Conservation (phyloP, 1,140 invertebrate species). For the Drosophila saltans region DNA sequence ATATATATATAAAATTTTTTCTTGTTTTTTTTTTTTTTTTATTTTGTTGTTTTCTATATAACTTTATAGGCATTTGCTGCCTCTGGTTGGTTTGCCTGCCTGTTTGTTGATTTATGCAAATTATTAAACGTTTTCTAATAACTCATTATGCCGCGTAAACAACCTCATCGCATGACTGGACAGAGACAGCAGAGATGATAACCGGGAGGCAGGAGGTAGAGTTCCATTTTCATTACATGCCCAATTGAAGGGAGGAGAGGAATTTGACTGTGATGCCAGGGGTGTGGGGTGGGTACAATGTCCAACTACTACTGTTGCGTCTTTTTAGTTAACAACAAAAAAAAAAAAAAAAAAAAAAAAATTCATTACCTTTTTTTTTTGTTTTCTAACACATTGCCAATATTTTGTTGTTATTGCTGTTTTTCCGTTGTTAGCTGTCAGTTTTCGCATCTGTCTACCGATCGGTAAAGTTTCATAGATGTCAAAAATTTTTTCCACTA, state of each 20-base stretch:
- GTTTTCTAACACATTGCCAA: slow-evolving; percentile 55
- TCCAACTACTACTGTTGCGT: slow-evolving; percentile 56
- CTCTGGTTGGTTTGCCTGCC: slow-evolving; percentile 10
- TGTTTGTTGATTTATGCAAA: slow-evolving; percentile 77
- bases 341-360: background rate
- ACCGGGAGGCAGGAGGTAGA: slow-evolving; percentile 3
- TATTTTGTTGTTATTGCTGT: slow-evolving; percentile 44
- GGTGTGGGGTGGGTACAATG: slow-evolving; percentile 12
- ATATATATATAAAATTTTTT: slow-evolving; percentile 29
- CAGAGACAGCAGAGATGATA: slow-evolving; percentile 33
- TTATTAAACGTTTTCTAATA: slow-evolving; percentile 82
- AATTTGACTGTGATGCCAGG: background rate
- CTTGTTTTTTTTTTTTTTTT: slow-evolving; percentile 39
- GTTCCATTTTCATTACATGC: slow-evolving; percentile 67
- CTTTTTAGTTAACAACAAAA: slow-evolving; percentile 44
- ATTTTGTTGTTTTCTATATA: slow-evolving; percentile 43
- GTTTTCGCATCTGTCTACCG: slow-evolving; percentile 75
- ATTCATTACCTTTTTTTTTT: slow-evolving; percentile 31
- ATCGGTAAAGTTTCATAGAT: slow-evolving; percentile 58
- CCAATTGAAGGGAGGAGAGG: slow-evolving; percentile 53
- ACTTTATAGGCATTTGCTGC: slow-evolving; percentile 54
- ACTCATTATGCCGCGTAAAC: slow-evolving; percentile 81
- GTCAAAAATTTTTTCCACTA: slow-evolving; percentile 34
- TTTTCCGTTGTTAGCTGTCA: slow-evolving; percentile 73
- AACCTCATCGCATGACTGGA: slow-evolving; percentile 68